A percentile compares a stretch with the other conserved stretches of the same genome.
Conservation (phyloP, 2,888 invertebrate genomes). For the Macrostomum cliftonense region DNA sequence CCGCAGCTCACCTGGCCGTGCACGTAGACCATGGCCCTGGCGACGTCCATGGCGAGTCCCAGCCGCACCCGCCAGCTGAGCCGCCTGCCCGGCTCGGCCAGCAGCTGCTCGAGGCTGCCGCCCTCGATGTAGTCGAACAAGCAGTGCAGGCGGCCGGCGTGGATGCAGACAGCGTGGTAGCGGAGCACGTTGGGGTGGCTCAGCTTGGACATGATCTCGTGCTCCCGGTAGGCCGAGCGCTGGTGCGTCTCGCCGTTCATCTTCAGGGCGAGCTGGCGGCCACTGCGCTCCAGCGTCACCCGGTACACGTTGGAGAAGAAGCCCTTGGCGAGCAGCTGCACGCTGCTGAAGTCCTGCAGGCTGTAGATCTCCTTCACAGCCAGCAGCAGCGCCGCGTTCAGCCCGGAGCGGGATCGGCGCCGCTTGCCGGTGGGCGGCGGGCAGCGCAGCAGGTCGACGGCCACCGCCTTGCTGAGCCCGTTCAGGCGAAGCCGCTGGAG, state of each 20-base stretch:
- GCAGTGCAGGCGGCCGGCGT: too few relatives aligned
- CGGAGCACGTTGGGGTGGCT: constrained; percentile 81
- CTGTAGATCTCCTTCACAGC: constrained; percentile 76
- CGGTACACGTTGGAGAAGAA: constrained; percentile 86
- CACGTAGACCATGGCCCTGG: constrained; percentile 74
- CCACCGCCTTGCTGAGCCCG: too few relatives aligned
- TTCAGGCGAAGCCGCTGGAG: too few relatives aligned
- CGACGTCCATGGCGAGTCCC: constrained; percentile 65
- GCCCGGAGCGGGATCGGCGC: too few relatives aligned
- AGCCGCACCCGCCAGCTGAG: constrained; percentile 61
- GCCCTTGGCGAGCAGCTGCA: constrained; percentile 67
- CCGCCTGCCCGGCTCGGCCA: constrained; percentile 50
- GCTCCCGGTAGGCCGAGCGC: constrained; percentile 21
- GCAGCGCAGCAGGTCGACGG: too few relatives aligned
- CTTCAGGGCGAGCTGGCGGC: constrained; percentile 41
- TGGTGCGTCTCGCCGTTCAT: constrained; percentile 25
- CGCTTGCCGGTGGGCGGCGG: too few relatives aligned
- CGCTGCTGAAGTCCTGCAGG: constrained; percentile 74
- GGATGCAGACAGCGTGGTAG: constrained; percentile 37
- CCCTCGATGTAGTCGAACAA: constrained; percentile 61
- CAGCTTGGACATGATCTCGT: constrained; percentile 76
- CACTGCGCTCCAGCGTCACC: constrained; percentile 39
- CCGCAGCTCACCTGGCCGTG: constrained; percentile 41
- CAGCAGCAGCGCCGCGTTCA: constrained; percentile 52
- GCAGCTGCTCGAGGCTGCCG: constrained; percentile 73